A percentile compares a stretch with the other conserved stretches of the same genome.
phyloP scores from a whole-genome alignment of 2,888 invertebrate species.

The Tetragnatha montana region DNA sequence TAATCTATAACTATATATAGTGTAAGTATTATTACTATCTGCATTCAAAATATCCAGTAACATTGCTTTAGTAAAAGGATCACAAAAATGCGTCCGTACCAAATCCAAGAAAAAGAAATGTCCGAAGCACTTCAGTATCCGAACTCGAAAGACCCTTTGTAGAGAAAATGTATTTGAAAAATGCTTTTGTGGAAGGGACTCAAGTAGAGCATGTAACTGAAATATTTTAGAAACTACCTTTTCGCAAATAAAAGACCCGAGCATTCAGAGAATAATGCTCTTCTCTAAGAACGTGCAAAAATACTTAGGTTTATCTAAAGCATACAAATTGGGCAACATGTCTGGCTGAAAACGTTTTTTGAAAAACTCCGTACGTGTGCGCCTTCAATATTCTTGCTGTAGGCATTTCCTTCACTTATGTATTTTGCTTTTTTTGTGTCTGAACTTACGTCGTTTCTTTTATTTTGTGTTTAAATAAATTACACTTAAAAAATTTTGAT shows the following conservation, averaged over 20 bases:
- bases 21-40: too few species aligned
- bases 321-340: not conserved
- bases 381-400: not conserved
- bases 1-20: too few species aligned
- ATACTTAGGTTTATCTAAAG: not conserved
- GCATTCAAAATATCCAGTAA: too few species aligned
- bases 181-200: slow-evolving; percentile 22
- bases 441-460: too few species aligned
- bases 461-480: too few species aligned
- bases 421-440: not conserved
- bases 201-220: slow-evolving; percentile 32
- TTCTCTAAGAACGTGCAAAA: not conserved
- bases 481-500: too few species aligned
- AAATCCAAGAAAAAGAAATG: not conserved
- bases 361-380: not conserved
- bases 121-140: slow-evolving; percentile 10
- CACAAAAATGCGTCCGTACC: too few species aligned
- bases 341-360: not conserved
- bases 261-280: not conserved
- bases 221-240: slow-evolving; percentile 24
- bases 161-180: slow-evolving; percentile 43
- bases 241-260: not conserved
- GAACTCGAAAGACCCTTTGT: slow-evolving; percentile 17
- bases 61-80: too few species aligned
- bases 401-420: not conserved